A percentile compares a stretch with the other conserved stretches of the same genome.
Conservation (phyloP, 2,113 vertebrate species). For the Alexandromys fortis region DNA sequence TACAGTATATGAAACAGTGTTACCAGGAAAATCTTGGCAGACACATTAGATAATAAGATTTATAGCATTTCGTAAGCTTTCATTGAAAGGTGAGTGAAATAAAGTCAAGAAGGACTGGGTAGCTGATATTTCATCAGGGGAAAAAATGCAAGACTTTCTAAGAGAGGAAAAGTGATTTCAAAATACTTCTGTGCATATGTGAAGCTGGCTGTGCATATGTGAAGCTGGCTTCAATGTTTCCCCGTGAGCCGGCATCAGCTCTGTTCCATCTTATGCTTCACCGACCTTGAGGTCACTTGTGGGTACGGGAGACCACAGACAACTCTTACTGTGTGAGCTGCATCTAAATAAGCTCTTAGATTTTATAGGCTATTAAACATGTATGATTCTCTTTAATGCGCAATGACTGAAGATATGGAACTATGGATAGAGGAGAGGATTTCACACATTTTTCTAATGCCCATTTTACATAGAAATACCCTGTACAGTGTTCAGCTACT, state of each 20-base stretch:
- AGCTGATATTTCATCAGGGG: neutral
- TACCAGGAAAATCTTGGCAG: neutral
- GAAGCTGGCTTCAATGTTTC: neutral
- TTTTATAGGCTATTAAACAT: neutral
- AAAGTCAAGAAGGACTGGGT: neutral
- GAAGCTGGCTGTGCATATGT: neutral
- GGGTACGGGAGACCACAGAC: neutral
- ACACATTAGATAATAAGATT: neutral
- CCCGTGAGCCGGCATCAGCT: neutral
- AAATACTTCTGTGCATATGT: neutral
- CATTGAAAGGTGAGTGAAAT: neutral
- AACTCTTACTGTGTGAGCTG: neutral
- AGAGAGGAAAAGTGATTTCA: neutral
- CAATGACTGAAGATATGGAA: neutral
- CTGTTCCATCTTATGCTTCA: neutral
- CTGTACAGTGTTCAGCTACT: fast-evolving
- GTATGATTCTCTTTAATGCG: neutral
- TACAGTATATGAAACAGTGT: neutral
- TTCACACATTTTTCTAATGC: neutral
- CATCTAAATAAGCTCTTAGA: neutral
- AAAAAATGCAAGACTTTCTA: neutral
- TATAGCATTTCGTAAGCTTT: neutral
- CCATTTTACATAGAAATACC: neutral
- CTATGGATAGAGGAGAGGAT: neutral
- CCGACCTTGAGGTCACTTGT: neutral